Conservation (phyloP, 2,797 vertebrate genomes). For the Meriones psammophilus region DNA sequence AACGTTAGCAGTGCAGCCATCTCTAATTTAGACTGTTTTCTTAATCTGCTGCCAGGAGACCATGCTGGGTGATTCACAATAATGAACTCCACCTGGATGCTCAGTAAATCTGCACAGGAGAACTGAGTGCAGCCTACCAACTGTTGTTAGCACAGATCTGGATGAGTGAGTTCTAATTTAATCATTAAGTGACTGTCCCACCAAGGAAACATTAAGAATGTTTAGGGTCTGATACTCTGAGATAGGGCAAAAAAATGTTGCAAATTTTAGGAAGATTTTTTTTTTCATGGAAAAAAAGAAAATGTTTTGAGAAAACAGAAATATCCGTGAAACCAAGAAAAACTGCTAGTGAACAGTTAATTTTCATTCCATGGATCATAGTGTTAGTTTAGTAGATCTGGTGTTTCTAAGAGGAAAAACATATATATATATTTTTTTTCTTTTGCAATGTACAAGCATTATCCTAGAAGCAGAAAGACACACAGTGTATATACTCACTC, state of each 20-base stretch:
- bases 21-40: constrained; percentile 86
- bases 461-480: too few species aligned
- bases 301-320: not conserved
- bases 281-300: constrained; percentile 22
- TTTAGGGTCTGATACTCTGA: not conserved
- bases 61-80: constrained; percentile 83
- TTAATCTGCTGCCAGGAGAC: constrained; percentile 83
- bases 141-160: constrained; percentile 72
- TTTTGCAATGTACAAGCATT: too few species aligned
- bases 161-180: constrained; percentile 82
- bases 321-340: constrained; percentile 26
- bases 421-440: not conserved
- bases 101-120: constrained; percentile 81
- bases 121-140: constrained; percentile 56
- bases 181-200: constrained; percentile 79
- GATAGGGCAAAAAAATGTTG: not conserved
- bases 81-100: constrained; percentile 87
- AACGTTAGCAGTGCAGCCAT: constrained; percentile 73
- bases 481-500: too few species aligned
- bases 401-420: constrained; percentile 22
- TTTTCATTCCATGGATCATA: constrained; percentile 6
- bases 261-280: constrained; percentile 46
- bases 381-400: constrained; percentile 43
- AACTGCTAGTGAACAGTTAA: constrained; percentile 62
- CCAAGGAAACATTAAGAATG: constrained; percentile 65